Percentiles rank a stretch among this genome's conserved stretches.
Evolutionary conservation across 92 coral and sea anemone species (phyloP).

Genomic region (Paragorgia papillata): DNA sequence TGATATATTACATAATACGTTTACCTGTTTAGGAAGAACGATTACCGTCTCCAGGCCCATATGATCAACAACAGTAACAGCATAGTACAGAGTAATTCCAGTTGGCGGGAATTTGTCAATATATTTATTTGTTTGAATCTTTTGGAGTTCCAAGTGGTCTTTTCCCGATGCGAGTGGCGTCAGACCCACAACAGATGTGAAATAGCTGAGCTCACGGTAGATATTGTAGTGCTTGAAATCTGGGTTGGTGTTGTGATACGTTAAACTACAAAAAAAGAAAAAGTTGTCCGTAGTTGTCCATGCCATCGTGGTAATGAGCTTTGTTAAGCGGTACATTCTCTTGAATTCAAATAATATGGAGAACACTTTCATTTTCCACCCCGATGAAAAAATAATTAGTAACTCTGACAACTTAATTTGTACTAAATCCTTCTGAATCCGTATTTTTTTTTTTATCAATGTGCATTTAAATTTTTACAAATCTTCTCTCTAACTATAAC

Average conservation of each 20-base stretch:
- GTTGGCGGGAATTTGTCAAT: conserved; percentile 77
- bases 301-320: no score
- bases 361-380: no score
- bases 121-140: conserved; percentile 55
- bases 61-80: conserved; percentile 83
- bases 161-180: conserved; percentile 78
- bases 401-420: no score
- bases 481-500: no score
- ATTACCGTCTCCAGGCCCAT: conserved; percentile 64
- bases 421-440: no score
- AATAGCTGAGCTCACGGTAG: conserved; percentile 69
- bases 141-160: conserved; percentile 62
- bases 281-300: no score
- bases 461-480: no score
- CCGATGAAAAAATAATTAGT: no score
- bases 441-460: no score
- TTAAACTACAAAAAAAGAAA: conserved; percentile 10
- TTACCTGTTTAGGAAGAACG: conserved; percentile 68
- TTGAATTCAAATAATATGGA: no score
- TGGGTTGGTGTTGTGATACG: conserved; percentile 46
- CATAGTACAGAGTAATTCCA: conserved; percentile 71
- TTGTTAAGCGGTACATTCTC: no score
- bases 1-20: no score
- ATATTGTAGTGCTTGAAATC: conserved; percentile 88
- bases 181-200: conserved; percentile 72